phyloP scores from a whole-genome alignment of 2,113 vertebrate genomes.

The Cettia cetti region DNA sequence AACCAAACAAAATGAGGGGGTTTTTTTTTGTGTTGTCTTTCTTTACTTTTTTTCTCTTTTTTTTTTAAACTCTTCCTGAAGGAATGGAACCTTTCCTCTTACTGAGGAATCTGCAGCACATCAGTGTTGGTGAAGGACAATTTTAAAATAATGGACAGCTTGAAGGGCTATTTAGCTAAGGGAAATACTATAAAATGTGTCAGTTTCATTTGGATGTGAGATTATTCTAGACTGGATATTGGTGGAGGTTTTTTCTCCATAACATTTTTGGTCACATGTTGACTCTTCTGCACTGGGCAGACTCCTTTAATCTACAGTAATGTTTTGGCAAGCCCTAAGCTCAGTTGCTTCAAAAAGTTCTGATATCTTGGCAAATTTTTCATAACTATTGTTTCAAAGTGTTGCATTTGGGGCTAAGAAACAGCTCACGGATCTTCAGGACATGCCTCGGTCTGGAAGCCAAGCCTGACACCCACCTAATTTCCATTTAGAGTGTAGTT shows the following conservation, averaged over 20 bases:
- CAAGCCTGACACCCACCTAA: background rate
- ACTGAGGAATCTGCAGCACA: background rate
- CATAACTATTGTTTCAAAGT: background rate
- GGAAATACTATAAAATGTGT: background rate
- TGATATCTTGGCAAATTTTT: background rate
- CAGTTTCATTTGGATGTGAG: background rate
- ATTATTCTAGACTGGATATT: background rate
- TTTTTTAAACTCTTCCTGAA: background rate
- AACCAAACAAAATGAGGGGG: background rate
- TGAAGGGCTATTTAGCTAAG: background rate
- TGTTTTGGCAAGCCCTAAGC: background rate
- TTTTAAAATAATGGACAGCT: background rate
- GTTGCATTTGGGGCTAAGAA: background rate
- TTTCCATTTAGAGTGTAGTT: background rate
- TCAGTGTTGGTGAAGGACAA: background rate
- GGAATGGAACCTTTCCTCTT: background rate
- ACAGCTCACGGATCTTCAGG: background rate
- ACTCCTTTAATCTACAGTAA: background rate
- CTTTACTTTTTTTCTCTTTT: no score
- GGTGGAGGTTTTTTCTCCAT: background rate
- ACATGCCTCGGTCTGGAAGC: background rate
- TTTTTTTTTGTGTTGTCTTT: background rate
- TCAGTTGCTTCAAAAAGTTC: background rate
- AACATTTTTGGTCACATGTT: background rate
- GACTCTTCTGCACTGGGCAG: background rate